phyloP scores from a whole-genome alignment of 37 sponge, comb jelly and placozoan species.

The Aphrocallistes beatrix region DNA sequence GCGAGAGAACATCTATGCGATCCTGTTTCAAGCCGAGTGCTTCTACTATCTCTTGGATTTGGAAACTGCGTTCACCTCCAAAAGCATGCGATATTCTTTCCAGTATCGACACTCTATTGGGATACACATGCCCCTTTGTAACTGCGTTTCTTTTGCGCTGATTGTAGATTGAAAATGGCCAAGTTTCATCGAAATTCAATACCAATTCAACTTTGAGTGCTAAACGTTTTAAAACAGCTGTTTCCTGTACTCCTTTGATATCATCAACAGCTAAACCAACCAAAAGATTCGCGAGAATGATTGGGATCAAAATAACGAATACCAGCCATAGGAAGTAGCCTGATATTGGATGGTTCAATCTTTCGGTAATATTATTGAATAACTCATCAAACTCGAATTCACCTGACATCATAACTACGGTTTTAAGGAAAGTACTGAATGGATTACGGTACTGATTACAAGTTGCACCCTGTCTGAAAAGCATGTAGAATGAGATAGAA shows the following conservation, averaged over 20 bases:
- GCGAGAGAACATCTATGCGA: not conserved
- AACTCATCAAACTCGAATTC: slow-evolving; percentile 84
- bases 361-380: slow-evolving; percentile 26
- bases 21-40: not conserved
- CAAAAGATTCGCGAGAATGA: slow-evolving; percentile 84
- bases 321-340: slow-evolving; percentile 65
- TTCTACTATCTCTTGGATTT: not conserved
- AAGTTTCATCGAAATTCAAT: slow-evolving; percentile 16
- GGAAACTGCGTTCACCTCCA: not conserved
- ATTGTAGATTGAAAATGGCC: not conserved
- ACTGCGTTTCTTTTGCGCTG: not conserved
- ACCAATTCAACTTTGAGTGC: slow-evolving; percentile 57
- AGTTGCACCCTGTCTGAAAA: not conserved
- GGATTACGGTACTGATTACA: slow-evolving; percentile 15
- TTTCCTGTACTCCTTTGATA: slow-evolving; percentile 76
- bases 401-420: slow-evolving; percentile 79
- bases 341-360: slow-evolving; percentile 20
- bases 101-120: not conserved
- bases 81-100: not conserved
- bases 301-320: slow-evolving; percentile 86
- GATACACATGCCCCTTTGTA: not conserved
- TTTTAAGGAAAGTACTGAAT: slow-evolving; percentile 54
- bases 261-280: slow-evolving; percentile 99
- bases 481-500: not conserved
- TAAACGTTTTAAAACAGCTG: slow-evolving; percentile 63